Evolutionary conservation across 2,113 vertebrate genomes (phyloP).

Genomic region (Cinclus mexicanus): DNA sequence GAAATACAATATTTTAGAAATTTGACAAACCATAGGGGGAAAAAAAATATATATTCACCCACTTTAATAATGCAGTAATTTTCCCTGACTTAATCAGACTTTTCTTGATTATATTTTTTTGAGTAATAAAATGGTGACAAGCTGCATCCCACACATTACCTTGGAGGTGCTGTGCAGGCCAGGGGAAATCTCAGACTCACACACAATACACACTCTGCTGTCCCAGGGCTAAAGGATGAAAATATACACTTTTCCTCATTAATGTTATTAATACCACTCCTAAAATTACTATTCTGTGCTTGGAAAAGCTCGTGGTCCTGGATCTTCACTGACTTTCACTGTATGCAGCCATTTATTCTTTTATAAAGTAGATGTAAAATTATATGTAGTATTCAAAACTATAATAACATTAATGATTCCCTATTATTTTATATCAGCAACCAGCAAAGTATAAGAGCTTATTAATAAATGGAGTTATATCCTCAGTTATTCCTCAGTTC

Average conservation of each 20-base stretch:
- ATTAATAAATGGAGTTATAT: not conserved
- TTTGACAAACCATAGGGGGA: conserved; percentile 75
- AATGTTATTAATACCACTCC: not conserved
- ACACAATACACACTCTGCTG: not conserved
- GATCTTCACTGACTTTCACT: not conserved
- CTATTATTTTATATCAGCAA: not conserved
- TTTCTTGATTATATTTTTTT: not conserved
- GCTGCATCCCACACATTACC: not conserved
- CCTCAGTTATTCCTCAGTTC: not conserved
- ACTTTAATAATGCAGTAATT: conserved; percentile 73
- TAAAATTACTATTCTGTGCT: not conserved
- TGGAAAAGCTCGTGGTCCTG: not conserved
- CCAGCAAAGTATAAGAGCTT: not conserved
- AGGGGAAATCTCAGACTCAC: not conserved
- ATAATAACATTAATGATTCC: not conserved
- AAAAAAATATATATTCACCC: conserved; percentile 54
- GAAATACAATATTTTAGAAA: conserved; percentile 85
- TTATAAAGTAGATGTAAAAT: not conserved
- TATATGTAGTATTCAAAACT: not conserved
- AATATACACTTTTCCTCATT: rapidly evolving
- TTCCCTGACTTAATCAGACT: conserved; percentile 61
- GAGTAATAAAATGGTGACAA: conserved; percentile 24
- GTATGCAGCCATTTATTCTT: not conserved
- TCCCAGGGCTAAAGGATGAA: not conserved
- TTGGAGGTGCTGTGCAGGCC: not conserved